phyloP scores from a whole-genome alignment of 2,797 vertebrate species.

The Dromococcyx pavoninus region DNA sequence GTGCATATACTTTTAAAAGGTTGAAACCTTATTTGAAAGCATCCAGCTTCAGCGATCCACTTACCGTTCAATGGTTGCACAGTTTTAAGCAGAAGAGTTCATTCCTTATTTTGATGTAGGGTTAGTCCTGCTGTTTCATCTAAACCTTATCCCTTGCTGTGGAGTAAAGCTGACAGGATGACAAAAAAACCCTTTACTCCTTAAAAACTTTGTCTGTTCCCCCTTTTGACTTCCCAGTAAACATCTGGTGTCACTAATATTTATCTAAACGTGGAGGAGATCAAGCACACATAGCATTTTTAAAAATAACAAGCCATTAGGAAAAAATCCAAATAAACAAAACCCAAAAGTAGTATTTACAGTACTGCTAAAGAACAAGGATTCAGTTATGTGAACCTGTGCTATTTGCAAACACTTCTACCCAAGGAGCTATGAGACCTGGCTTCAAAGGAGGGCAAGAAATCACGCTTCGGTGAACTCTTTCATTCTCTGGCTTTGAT shows the following conservation, averaged over 20 bases:
- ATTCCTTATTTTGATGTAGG: conserved; percentile 11
- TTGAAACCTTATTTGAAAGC: background rate
- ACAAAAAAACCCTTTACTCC: background rate
- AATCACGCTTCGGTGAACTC: background rate
- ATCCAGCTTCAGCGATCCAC: background rate
- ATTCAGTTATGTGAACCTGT: background rate
- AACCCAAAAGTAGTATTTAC: background rate
- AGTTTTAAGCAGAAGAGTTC: background rate
- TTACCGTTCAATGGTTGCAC: background rate
- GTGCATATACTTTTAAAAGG: background rate
- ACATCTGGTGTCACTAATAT: background rate
- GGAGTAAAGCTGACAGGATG: background rate
- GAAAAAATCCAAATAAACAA: background rate
- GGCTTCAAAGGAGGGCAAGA: background rate
- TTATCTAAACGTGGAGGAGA: background rate
- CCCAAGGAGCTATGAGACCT: background rate
- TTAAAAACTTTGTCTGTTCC: background rate
- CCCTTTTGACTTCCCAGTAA: background rate
- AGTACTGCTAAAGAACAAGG: background rate
- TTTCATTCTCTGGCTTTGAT: background rate
- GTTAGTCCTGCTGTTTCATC: background rate
- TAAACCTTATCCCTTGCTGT: background rate
- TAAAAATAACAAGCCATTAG: background rate
- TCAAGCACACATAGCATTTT: background rate
- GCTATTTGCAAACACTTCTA: background rate